Conservation (phyloP, 1,140 invertebrate species). For the Cotesia vestalis region DNA sequence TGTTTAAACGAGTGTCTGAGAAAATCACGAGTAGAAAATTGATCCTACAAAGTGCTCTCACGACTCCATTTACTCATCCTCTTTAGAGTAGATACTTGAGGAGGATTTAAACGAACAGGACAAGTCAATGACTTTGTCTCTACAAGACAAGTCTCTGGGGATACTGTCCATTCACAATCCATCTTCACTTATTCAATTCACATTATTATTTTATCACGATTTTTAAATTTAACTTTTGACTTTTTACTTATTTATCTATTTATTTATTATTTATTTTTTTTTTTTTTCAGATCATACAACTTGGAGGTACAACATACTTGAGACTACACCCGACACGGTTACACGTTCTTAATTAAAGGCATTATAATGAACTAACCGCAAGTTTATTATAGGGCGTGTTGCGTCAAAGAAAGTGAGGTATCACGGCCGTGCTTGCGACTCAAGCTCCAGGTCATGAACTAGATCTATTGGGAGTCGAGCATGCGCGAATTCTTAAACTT, state of each 20-base stretch:
- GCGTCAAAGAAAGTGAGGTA: constrained; percentile 23
- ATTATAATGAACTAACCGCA: too few relatives aligned
- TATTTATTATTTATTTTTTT: too few relatives aligned
- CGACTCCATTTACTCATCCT: constrained; percentile 12
- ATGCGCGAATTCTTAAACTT: constrained; percentile 27
- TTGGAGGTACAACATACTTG: too few relatives aligned
- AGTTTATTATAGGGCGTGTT: constrained; percentile 25
- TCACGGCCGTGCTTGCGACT: constrained; percentile 4
- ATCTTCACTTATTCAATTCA: too few relatives aligned
- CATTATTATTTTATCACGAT: too few relatives aligned
- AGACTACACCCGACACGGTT: too few relatives aligned
- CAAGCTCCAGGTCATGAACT: constrained; percentile 36
- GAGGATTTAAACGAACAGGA: not conserved
- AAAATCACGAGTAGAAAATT: constrained; percentile 18
- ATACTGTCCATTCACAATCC: too few relatives aligned
- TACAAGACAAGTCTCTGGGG: not conserved
- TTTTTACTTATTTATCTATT: too few relatives aligned
- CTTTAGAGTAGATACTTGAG: not conserved
- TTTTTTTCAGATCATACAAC: too few relatives aligned
- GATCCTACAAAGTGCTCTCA: constrained; percentile 6
- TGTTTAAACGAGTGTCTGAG: not conserved
- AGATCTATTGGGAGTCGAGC: constrained; percentile 15
- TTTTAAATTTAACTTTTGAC: too few relatives aligned
- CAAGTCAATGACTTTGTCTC: constrained; percentile 13
- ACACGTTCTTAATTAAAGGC: too few relatives aligned